Evolutionary conservation across 2,888 invertebrate genomes (phyloP), one percentile per base, ranked within the genome.

Genomic region (Drosophila demipolita): DNA sequence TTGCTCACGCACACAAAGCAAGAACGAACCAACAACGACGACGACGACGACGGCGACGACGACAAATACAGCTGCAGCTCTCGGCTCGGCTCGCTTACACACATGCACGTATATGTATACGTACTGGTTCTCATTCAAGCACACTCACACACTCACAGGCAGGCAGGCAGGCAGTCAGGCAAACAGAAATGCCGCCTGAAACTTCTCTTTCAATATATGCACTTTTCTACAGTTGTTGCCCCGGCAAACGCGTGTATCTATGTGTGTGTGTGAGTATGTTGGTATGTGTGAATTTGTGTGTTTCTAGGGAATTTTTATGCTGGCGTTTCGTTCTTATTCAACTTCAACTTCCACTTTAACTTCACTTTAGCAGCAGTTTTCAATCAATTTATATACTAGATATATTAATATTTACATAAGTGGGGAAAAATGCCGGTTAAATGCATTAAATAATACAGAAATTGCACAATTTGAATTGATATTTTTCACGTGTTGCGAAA

Each of bases 251-350:
- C 58, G 40, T 45, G 45, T 71, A 59, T 68, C 36, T 64, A 8
- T 57, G 45, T 49, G 33, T 50, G 49, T 59, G 32, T 7, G 1
- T n/a, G 29, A 26, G 49, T 11, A 20, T 53, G 11, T 66, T 26
- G 57, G 50, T 49, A 35, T 62, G 35, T 48, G 15, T 58, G 23
- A 33, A 33, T 45, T 40, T 62, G 11, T 66, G 58, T 73, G 66
- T 71, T 80, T 75, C 80, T 60, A 75, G 70, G 65, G 80, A 80
- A 81, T 80, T 80, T 79, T 81, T 81, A 78, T 78, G 82, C 78
- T 81, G 82, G 82, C 72, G 69, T 75, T 79, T 63, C 61, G 75
- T 82, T 80, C 79, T 82, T 79, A 82, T 80, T 80, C 66, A 80
- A 49, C 45, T 45, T 15, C 20, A 45, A 45, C 23, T 23, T 45